Base-by-base conservation (phyloP, 2,888 invertebrate genomes). In the Cyclophora punctaria region DNA sequence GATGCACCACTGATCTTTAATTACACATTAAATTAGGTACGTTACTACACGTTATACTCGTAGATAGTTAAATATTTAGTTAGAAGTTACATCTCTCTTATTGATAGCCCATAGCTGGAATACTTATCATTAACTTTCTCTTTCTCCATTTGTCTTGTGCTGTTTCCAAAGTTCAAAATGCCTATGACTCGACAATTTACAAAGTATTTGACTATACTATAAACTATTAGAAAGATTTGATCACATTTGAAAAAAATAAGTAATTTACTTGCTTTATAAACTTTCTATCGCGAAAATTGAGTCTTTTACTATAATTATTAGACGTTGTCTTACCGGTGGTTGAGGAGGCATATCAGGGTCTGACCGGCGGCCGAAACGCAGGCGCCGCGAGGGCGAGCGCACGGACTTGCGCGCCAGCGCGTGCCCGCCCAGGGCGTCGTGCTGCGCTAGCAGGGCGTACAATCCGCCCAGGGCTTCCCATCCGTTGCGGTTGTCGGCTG, bases 351-450 rank as follows among this genome's bases (percentile, higher is more conserved):
- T 87, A 55, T 91, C 90, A 7, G 93, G 92, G 78, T 94, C 94
- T 37, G 93, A 93, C 57, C 94, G 91, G 64, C 93, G 90, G 43
- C 95, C 95, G 69, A 95, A 95, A 57, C 95, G 91, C 52, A 95
- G 90, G 33, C 95, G 90, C 43, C 95, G 83, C 1, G 94, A 94
- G 0, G 94, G 95, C 7, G 94, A 93, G 56, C 94, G 90, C 67
- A 93, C 93, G 3, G 94, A 93, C 78, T 94, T 94, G 72, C 95
- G 92, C 47, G 94, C 93, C 35, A 95, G 90, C 58, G 92, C 91
- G 75, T 94, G 94, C 5, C 91, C 91, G 56, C 90, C 91, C 48
- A 92, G 74, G n/a, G 91, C 90, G 67, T 92, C 92, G 77, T 90
- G 91, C 64, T 91, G 91, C 45, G 92, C 86, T 41, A 92, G 75